A percentile compares a stretch with the other conserved stretches of the same genome.
phyloP scores from a whole-genome alignment of 2,113 vertebrate species.

The Butastur rufipennis region DNA sequence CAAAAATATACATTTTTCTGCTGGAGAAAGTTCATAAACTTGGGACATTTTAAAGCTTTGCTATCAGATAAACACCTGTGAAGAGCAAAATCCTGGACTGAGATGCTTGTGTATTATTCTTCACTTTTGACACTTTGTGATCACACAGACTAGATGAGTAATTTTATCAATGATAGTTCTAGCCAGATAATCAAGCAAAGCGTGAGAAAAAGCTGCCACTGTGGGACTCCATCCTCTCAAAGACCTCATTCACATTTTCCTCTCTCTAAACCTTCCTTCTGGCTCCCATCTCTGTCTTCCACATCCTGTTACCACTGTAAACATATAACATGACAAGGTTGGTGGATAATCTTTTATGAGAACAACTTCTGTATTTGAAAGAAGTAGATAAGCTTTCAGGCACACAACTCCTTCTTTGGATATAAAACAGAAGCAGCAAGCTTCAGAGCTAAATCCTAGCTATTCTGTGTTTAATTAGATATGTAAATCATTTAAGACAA shows the following conservation, averaged over 20 bases:
- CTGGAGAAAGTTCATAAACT: neutral
- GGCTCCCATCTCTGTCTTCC: neutral
- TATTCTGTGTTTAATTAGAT: conserved; percentile 30
- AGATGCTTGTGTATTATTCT: neutral
- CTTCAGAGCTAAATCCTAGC: neutral
- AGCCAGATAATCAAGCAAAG: neutral
- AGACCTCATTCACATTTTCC: neutral
- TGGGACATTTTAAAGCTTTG: neutral
- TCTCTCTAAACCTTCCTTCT: neutral
- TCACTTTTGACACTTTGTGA: neutral
- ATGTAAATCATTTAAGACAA: conserved; percentile 38
- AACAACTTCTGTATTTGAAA: neutral
- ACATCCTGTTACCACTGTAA: neutral
- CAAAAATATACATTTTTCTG: neutral
- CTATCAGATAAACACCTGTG: neutral
- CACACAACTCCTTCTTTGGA: neutral
- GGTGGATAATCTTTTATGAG: neutral
- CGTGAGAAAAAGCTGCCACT: neutral
- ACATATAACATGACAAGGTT: neutral
- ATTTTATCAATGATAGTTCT: conserved; percentile 1
- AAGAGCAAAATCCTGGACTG: neutral
- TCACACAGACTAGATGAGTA: neutral
- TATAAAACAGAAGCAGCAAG: neutral
- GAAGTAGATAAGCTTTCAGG: conserved; percentile 16
- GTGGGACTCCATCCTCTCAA: neutral